A percentile compares a stretch with the other conserved stretches of the same genome.
Evolutionary conservation across 2,888 invertebrate genomes (phyloP).

Genomic region (Polietes domitor): DNA sequence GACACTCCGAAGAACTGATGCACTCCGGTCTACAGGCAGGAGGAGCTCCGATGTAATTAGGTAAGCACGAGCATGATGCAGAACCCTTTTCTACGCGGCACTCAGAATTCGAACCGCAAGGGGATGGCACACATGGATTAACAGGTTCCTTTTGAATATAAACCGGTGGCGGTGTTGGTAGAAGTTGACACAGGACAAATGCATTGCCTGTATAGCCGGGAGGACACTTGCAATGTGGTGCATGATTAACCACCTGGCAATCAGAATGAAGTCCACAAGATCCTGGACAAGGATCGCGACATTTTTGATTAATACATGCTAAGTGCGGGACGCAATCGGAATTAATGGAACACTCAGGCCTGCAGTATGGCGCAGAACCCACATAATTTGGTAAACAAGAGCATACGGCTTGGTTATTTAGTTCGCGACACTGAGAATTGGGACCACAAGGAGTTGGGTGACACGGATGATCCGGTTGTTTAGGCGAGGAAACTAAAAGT

Average conservation of each 20-base stretch:
- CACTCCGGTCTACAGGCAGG: conserved; percentile 90
- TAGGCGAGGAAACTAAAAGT: conserved; percentile 69
- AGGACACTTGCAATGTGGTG: conserved; percentile 86
- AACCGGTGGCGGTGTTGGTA: conserved; percentile 75
- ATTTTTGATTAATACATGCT: conserved; percentile 88
- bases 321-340: conserved; percentile 87
- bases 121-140: conserved; percentile 84
- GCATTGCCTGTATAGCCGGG: conserved; percentile 88
- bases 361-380: conserved; percentile 88
- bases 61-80: conserved; percentile 87
- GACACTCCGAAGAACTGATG: conserved; percentile 87
- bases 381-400: conserved; percentile 86
- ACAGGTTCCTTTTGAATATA: conserved; percentile 75
- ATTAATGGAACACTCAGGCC: conserved; percentile 89
- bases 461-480: conserved; percentile 82
- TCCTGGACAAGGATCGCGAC: conserved; percentile 88
- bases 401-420: conserved; percentile 86
- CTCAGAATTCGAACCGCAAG: conserved; percentile 84
- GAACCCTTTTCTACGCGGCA: conserved; percentile 82
- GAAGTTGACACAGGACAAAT: conserved; percentile 84
- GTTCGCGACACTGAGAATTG: conserved; percentile 87
- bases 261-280: conserved; percentile 87
- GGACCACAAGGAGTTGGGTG: conserved; percentile 90
- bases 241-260: conserved; percentile 87
- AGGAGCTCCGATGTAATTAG: conserved; percentile 87